Evolutionary conservation across 2,797 vertebrate species (phyloP).

Genomic region (Anniella stebbinsi): DNA sequence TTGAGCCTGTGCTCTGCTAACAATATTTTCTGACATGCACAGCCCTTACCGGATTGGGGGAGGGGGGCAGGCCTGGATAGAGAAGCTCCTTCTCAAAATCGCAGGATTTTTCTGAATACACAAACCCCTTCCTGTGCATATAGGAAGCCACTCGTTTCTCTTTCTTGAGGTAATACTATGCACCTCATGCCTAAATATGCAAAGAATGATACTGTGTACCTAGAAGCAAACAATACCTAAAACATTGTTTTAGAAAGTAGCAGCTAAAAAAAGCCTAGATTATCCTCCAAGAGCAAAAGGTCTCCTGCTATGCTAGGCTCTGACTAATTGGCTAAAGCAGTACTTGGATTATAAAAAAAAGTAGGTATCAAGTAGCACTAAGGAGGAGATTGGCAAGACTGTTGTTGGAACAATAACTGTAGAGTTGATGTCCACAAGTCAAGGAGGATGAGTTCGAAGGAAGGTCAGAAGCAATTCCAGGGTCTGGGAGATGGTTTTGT

Average conservation of each 20-base stretch:
- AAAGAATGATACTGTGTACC: not conserved
- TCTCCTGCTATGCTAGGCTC: not conserved
- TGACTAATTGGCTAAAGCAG: slow-evolving; percentile 6
- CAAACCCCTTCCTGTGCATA: not conserved
- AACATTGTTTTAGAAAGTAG: not conserved
- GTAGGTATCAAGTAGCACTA: not conserved
- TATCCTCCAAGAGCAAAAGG: slow-evolving; percentile 14
- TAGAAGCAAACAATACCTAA: slow-evolving; percentile 5
- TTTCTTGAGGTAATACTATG: not conserved
- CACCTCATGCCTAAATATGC: not conserved
- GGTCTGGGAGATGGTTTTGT: not conserved
- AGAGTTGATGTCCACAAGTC: not conserved
- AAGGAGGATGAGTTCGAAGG: not conserved
- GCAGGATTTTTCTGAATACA: not conserved
- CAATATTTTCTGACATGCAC: not conserved
- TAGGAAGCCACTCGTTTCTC: not conserved
- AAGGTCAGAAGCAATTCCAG: not conserved
- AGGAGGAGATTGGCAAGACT: not conserved
- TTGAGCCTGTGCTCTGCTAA: not conserved
- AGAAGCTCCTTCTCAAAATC: not conserved
- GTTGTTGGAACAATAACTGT: not conserved
- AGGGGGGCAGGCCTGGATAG: not conserved
- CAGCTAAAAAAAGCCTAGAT: slow-evolving; percentile 12
- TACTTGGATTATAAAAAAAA: slow-evolving; percentile 1
- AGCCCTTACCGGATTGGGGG: not conserved